Evolutionary conservation across 2,888 invertebrate species (phyloP), one percentile per base, ranked within the genome.

Genomic region (Lutraria lutraria): DNA sequence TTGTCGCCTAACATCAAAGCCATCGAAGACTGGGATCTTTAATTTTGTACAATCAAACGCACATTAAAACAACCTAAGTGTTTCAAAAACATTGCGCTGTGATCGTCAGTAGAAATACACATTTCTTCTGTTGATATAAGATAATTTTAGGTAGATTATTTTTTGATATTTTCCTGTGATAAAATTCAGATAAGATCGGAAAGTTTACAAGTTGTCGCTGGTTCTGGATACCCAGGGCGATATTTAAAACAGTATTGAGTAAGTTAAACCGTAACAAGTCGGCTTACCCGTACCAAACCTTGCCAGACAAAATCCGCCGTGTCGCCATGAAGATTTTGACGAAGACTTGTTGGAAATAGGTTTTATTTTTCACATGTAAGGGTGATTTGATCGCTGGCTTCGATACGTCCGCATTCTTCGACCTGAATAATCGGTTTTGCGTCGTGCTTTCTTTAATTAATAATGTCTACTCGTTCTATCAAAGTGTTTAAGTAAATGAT

Each of bases 81-180:
- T 81, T 72, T 79, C 84, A 88, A 85, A 76, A 88, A 60, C 56
- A 82, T 88, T 81, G 85, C 85, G 81, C 25, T 31, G 60, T 83
- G 72, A 79, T 85, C 81, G 81, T 34, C 43, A 54, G 79, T 83
- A 53, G 81, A 89, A 82, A 89, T 80, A 83, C 87, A 83, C 84
- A 43, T 80, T 63, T 76, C 84, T 76, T 72, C 63, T 88, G 86
- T 88, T 90, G 83, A 88, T 88, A 60, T 87, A 53, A 90, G 90
- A 90, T 87, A 53, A 88, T 76, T 86, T 86, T 54, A 34, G 25
- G 21, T 12, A 88, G 88, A 87, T 90, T 87, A 88, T 76, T 76
- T 68, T 87, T 76, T 87, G 90, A 90, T 88, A 87, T 81, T 88
- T 84, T 25, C 19, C 34, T 31, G 81, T 53, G 86, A 90, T 88